A percentile compares a stretch with the other conserved stretches of the same genome.
Evolutionary conservation across 2,888 invertebrate species (phyloP).

Genomic region (Drosophila sordidula): DNA sequence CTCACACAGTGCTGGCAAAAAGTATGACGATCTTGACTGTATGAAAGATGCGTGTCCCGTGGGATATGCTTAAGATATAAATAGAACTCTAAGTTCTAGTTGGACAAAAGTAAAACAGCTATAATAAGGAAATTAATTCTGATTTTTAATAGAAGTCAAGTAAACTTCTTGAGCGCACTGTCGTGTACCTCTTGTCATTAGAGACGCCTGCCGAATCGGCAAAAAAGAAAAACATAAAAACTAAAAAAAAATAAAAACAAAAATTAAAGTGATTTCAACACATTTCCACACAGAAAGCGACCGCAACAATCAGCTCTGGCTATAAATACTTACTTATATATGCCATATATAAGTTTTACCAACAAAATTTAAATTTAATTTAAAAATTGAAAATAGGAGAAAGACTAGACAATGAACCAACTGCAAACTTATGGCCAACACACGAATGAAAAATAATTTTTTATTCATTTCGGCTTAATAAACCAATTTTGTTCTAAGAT

Average conservation of each 20-base stretch:
- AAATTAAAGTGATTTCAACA: constrained; percentile 76
- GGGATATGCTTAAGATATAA: too few relatives aligned
- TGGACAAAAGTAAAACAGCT: too few relatives aligned
- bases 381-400: constrained; percentile 21
- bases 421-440: constrained; percentile 63
- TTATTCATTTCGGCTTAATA: constrained; percentile 41
- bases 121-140: too few relatives aligned
- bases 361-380: constrained; percentile 42
- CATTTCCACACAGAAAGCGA: constrained; percentile 48
- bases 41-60: too few relatives aligned
- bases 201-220: constrained; percentile 61
- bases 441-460: constrained; percentile 17
- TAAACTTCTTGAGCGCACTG: constrained; percentile 46
- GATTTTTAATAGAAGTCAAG: background rate
- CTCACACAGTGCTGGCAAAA: constrained; percentile 9
- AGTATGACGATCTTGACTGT: constrained; percentile 5
- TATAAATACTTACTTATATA: constrained; percentile 69
- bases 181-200: constrained; percentile 62
- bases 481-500: constrained; percentile 22
- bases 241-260: constrained; percentile 13
- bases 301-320: constrained; percentile 71
- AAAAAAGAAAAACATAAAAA: constrained; percentile 33
- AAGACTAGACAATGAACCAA: constrained; percentile 37
- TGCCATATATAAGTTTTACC: constrained; percentile 43
- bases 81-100: too few relatives aligned